These are phyloP conservation scores for Cylloceria caligata DNA, from an alignment of 2,888 invertebrate species.

Conservation along the genomic window DNA sequence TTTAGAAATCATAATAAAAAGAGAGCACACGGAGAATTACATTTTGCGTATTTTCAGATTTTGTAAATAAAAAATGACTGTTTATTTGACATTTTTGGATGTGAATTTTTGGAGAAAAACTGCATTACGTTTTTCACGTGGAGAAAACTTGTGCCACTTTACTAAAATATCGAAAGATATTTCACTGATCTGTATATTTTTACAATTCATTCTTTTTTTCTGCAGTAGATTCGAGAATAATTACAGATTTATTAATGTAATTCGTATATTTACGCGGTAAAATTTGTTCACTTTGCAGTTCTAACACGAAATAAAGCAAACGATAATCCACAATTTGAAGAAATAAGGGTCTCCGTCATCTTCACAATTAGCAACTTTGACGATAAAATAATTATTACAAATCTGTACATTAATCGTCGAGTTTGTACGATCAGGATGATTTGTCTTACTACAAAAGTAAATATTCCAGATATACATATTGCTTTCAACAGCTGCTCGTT, in stretches of 20 bases:
- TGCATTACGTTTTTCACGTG: no score
- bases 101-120: no score
- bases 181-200: no score
- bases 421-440: neutral
- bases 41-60: no score
- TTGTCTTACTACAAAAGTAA: neutral
- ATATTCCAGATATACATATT: conserved; percentile 41
- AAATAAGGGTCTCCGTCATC: neutral
- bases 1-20: no score
- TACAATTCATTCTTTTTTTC: conserved; percentile 13
- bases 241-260: neutral
- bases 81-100: no score
- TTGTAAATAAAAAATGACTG: no score
- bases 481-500: conserved; percentile 62
- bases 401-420: conserved; percentile 44
- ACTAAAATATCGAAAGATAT: no score
- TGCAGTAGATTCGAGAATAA: neutral
- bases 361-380: neutral
- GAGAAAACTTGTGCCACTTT: no score
- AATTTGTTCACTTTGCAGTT: neutral
- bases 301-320: neutral
- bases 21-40: no score
- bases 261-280: no score
- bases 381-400: conserved; percentile 52
- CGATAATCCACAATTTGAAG: neutral